Conservation (phyloP, 2,113 vertebrate species). For the Malurus alboscapulatus region DNA sequence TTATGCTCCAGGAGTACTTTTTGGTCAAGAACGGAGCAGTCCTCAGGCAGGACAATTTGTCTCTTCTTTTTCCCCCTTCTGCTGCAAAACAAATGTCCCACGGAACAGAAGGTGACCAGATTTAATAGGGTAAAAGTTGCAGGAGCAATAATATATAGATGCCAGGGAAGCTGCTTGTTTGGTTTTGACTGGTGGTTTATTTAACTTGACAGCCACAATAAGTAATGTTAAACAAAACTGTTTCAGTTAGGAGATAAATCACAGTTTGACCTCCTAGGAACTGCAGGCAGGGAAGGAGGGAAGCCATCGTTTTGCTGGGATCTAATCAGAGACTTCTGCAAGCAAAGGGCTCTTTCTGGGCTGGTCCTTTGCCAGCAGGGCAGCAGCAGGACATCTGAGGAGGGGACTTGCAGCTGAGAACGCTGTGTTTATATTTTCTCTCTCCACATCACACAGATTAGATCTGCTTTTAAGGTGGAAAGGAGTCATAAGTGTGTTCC, state of each 20-base stretch:
- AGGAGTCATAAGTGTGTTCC: background rate
- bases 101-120: background rate
- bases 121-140: background rate
- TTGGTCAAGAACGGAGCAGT: background rate
- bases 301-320: background rate
- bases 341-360: fast-evolving
- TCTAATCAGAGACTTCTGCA: background rate
- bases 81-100: background rate
- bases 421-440: background rate
- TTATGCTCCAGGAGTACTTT: constrained; percentile 10
- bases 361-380: background rate
- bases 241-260: background rate
- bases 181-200: background rate
- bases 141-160: background rate
- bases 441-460: constrained; percentile 4
- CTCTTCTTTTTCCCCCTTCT: background rate
- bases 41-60: background rate
- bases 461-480: constrained; percentile 46
- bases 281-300: background rate
- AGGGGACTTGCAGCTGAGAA: constrained; percentile 27
- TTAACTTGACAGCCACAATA: background rate
- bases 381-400: constrained; percentile 25
- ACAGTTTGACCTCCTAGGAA: background rate
- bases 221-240: background rate
- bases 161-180: background rate